phyloP scores from a whole-genome alignment of 2,797 vertebrate genomes.

The Cossypha niveicapilla region DNA sequence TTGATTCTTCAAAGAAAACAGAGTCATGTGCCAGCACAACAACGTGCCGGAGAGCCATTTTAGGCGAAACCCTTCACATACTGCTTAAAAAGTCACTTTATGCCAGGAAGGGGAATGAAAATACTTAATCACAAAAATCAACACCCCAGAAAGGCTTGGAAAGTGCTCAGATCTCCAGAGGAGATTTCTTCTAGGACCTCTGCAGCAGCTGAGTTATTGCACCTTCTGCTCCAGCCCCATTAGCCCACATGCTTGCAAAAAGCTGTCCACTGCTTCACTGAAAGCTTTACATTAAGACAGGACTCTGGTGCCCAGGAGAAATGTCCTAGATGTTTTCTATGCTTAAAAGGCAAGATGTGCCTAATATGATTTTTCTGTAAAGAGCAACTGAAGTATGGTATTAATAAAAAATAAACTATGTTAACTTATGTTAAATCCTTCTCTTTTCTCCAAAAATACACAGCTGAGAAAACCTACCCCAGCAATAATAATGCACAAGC shows the following conservation, averaged over 20 bases:
- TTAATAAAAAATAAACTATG: constrained; percentile 68
- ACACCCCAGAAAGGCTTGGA: background rate
- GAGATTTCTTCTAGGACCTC: background rate
- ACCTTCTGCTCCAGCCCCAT: constrained; percentile 1
- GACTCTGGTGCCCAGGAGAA: constrained; percentile 32
- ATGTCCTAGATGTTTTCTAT: constrained; percentile 43
- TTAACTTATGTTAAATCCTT: constrained; percentile 62
- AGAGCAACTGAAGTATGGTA: constrained; percentile 49
- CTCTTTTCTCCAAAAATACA: constrained; percentile 39
- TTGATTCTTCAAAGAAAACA: background rate
- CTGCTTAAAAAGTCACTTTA: background rate
- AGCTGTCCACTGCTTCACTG: background rate
- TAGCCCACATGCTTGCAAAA: background rate
- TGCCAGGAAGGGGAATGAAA: background rate
- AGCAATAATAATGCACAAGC: constrained; percentile 45
- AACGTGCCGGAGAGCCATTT: background rate
- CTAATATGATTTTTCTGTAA: constrained; percentile 42
- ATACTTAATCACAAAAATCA: constrained; percentile 1
- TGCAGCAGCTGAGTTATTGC: background rate
- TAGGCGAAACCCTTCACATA: background rate
- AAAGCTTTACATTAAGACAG: constrained; percentile 42
- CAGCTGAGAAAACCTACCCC: constrained; percentile 35
- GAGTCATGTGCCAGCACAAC: background rate
- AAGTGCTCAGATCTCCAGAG: background rate
- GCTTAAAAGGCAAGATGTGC: constrained; percentile 41